Conservation (phyloP, 2,888 invertebrate genomes). For the Luffia ferchaultella region DNA sequence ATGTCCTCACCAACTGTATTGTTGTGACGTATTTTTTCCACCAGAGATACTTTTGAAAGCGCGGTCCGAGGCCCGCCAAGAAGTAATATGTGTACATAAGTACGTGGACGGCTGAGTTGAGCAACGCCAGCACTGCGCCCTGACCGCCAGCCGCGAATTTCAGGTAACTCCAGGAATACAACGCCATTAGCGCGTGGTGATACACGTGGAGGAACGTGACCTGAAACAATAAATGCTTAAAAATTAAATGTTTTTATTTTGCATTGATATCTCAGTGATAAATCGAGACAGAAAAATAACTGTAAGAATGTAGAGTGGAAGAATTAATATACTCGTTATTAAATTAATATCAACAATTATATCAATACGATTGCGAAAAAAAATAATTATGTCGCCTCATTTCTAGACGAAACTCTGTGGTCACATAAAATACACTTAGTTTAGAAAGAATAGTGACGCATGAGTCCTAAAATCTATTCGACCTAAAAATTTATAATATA, state of each 20-base stretch:
- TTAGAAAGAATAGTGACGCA: too few relatives aligned
- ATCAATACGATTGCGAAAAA: too few relatives aligned
- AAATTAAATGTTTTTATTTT: background rate
- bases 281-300: background rate
- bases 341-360: too few relatives aligned
- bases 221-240: too few relatives aligned
- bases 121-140: slow-evolving; percentile 75
- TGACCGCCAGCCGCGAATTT: slow-evolving; percentile 84
- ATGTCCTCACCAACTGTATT: slow-evolving; percentile 83
- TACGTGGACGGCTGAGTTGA: slow-evolving; percentile 82
- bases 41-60: slow-evolving; percentile 81
- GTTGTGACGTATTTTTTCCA: slow-evolving; percentile 89
- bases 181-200: slow-evolving; percentile 83
- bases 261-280: background rate
- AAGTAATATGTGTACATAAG: slow-evolving; percentile 87
- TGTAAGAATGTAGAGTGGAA: too few relatives aligned
- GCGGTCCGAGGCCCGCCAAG: slow-evolving; percentile 78
- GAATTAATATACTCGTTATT: too few relatives aligned
- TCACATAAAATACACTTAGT: too few relatives aligned
- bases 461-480: too few relatives aligned
- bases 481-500: too few relatives aligned
- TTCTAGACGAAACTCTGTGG: too few relatives aligned
- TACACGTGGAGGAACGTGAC: slow-evolving; percentile 91
- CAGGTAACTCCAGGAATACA: slow-evolving; percentile 81
- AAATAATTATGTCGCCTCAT: too few relatives aligned